phyloP scores from a whole-genome alignment of 92 coral and sea anemone genomes.

The Pocillopora meandrina region DNA sequence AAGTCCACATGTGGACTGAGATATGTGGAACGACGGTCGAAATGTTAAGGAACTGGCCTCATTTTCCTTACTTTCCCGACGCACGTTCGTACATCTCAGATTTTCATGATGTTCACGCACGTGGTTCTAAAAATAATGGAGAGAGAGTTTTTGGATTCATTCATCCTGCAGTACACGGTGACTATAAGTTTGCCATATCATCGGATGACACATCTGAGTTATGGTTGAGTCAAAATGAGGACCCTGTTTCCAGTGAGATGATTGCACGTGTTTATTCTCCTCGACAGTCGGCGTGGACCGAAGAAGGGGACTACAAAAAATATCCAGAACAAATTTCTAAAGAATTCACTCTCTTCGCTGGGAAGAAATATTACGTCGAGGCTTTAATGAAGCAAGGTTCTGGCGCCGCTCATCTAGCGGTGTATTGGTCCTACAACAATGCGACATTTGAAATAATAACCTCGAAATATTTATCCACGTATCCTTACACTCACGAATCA shows the following conservation, averaged over 20 bases:
- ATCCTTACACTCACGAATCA: neutral
- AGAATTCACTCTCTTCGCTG: constrained; percentile 11
- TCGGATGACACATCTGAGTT: constrained; percentile 23
- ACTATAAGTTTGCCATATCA: constrained; percentile 33
- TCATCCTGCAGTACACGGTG: neutral
- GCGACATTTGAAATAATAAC: constrained; percentile 1
- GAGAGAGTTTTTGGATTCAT: constrained; percentile 29
- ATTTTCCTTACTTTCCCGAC: constrained; percentile 21
- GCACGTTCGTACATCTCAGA: neutral
- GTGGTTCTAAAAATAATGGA: neutral
- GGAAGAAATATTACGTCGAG: constrained; percentile 30
- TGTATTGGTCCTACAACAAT: constrained; percentile 17
- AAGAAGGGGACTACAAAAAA: constrained; percentile 8
- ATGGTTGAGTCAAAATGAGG: constrained; percentile 25
- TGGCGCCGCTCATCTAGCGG: constrained; percentile 2
- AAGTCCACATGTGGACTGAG: constrained; percentile 16
- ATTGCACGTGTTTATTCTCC: constrained; percentile 34
- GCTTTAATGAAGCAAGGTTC: constrained; percentile 5
- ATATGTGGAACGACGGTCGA: constrained; percentile 21
- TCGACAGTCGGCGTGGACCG: constrained; percentile 11
- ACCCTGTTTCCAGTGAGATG: constrained; percentile 6
- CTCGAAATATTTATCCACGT: neutral
- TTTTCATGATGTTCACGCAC: neutral
- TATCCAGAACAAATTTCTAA: constrained; percentile 21
- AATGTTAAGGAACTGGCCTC: constrained; percentile 9